Conservation (phyloP, 2,797 vertebrate species). For the Poecilia wingei region DNA sequence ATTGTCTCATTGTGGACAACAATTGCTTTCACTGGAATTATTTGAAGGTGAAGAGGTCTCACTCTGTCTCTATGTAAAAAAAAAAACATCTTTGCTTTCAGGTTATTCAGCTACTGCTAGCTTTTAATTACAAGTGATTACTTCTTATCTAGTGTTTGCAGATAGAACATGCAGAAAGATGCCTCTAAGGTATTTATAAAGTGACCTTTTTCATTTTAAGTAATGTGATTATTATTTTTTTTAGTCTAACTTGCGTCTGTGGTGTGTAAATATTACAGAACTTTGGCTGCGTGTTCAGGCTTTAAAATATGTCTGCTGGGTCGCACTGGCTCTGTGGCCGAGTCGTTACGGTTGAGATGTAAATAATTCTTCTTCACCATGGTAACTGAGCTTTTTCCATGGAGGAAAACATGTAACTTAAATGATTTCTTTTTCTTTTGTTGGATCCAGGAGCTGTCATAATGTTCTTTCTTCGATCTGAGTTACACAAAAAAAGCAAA, state of each 20-base stretch:
- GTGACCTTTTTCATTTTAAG: conserved; percentile 18
- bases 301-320: conserved; percentile 72
- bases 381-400: conserved; percentile 77
- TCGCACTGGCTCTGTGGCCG: conserved; percentile 87
- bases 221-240: conserved; percentile 14
- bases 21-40: conserved; percentile 60
- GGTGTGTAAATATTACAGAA: conserved; percentile 76
- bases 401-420: conserved; percentile 84
- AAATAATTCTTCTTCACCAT: conserved; percentile 85
- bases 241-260: conserved; percentile 42
- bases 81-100: conserved; percentile 3
- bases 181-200: conserved; percentile 25
- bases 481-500: conserved; percentile 78
- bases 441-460: conserved; percentile 81
- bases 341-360: conserved; percentile 86
- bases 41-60: conserved; percentile 11
- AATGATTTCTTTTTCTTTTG: conserved; percentile 81
- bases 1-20: conserved; percentile 69
- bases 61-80: not conserved
- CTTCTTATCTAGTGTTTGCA: conserved; percentile 4
- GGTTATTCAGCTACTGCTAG: conserved; percentile 22
- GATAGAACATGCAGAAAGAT: conserved; percentile 9
- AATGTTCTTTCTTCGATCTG: conserved; percentile 67
- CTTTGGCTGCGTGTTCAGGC: conserved; percentile 62
- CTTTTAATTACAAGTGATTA: not conserved